Conservation (phyloP, 2,113 vertebrate species). For the Centropus bengalensis region DNA sequence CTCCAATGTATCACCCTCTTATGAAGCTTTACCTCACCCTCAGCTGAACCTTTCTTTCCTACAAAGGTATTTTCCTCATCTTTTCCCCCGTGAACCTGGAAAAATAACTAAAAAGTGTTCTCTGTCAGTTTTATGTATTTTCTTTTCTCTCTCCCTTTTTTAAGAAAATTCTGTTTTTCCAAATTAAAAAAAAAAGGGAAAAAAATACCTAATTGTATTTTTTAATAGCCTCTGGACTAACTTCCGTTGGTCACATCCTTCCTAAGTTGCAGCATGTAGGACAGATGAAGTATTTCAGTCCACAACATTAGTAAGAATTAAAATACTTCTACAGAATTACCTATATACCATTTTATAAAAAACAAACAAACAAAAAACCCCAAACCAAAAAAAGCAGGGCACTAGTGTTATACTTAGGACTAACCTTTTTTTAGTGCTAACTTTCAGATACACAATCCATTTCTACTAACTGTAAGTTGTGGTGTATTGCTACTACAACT, state of each 20-base stretch:
- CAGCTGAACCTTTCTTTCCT: neutral
- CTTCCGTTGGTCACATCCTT: neutral
- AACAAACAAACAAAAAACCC: neutral
- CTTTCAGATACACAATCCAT: neutral
- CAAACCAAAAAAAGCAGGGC: too few relatives aligned
- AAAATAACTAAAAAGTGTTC: neutral
- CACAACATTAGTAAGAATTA: neutral
- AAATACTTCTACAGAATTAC: neutral
- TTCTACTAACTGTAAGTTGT: neutral
- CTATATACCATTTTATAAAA: neutral
- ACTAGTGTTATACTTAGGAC: neutral
- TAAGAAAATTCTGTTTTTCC: neutral
- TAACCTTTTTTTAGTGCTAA: too few relatives aligned
- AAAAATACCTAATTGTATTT: fast-evolving
- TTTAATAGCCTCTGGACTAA: neutral
- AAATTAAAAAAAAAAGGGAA: too few relatives aligned
- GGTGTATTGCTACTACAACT: neutral
- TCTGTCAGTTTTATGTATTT: neutral
- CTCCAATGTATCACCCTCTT: fast-evolving
- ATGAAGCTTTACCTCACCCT: neutral
- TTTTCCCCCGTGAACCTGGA: neutral
- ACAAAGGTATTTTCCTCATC: neutral
- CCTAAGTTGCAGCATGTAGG: neutral
- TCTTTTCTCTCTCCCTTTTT: neutral
- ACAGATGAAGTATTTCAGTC: neutral